Conservation (phyloP, 2,797 vertebrate genomes). For the Mareca penelope region DNA sequence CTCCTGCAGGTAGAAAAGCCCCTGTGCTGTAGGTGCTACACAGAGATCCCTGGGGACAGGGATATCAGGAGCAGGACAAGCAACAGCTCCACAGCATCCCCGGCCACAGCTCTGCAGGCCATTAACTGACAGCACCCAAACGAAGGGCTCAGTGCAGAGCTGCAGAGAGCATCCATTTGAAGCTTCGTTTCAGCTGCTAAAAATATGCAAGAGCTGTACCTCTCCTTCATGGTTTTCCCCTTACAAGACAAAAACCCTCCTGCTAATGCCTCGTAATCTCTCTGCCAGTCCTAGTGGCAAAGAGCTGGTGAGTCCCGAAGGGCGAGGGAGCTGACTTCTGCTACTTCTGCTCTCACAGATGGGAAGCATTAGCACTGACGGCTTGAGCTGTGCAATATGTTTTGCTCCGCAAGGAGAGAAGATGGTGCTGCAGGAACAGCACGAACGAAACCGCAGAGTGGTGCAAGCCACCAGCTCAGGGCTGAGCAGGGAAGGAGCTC, state of each 20-base stretch:
- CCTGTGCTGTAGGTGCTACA: not conserved
- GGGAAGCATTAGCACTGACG: not conserved
- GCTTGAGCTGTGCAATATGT: not conserved
- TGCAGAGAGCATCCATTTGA: not conserved
- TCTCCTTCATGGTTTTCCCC: not conserved
- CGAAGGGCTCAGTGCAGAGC: not conserved
- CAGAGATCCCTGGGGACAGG: not conserved
- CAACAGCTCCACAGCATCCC: rapidly evolving
- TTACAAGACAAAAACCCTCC: not conserved
- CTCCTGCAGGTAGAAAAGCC: not conserved
- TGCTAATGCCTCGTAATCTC: not conserved
- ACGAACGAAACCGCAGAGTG: not conserved
- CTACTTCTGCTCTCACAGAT: not conserved
- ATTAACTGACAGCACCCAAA: not conserved
- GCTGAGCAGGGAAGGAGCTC: not conserved
- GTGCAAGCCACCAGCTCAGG: not conserved
- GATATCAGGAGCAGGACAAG: not conserved
- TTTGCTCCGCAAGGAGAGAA: not conserved
- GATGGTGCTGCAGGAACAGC: not conserved
- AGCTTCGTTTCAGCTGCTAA: not conserved
- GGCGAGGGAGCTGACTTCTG: not conserved
- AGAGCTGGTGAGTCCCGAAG: not conserved
- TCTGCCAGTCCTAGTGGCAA: not conserved
- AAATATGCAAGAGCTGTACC: not conserved
- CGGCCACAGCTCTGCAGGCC: not conserved